A percentile compares a stretch with the other conserved stretches of the same genome.
Evolutionary conservation across 2,888 invertebrate genomes (phyloP).

Genomic region (Marasmarcha lunaedactyla): DNA sequence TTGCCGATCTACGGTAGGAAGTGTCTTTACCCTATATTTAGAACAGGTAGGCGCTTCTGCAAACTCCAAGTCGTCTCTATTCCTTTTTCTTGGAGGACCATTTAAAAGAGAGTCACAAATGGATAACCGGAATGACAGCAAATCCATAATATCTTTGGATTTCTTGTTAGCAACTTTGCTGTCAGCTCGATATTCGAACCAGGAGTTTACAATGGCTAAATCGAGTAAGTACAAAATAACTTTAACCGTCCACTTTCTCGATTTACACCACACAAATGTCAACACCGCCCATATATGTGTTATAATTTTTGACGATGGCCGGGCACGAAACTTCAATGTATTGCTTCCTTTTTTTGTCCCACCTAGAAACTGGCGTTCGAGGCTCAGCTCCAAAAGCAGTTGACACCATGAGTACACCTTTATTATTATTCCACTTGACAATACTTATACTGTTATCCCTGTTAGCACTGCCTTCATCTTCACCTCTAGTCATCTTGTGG

Average conservation of each 20-base stretch:
- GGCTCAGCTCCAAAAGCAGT: slow-evolving; percentile 21
- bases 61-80: slow-evolving; percentile 12
- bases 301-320: slow-evolving; percentile 18
- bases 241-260: slow-evolving; percentile 25
- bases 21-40: slow-evolving; percentile 11
- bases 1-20: slow-evolving; percentile 12
- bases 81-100: slow-evolving; percentile 11
- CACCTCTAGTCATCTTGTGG: slow-evolving; percentile 15
- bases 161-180: slow-evolving; percentile 10
- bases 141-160: slow-evolving; percentile 17
- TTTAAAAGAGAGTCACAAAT: too few species aligned
- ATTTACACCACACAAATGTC: slow-evolving; percentile 18
- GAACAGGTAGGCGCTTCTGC: slow-evolving; percentile 11
- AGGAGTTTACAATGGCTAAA: slow-evolving; percentile 16
- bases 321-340: slow-evolving; percentile 20
- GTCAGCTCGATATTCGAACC: slow-evolving; percentile 17
- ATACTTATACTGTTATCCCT: slow-evolving; percentile 17
- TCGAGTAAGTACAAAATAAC: slow-evolving; percentile 18
- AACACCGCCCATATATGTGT: slow-evolving; percentile 23
- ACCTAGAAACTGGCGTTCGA: slow-evolving; percentile 6
- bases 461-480: slow-evolving; percentile 17
- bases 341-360: slow-evolving; percentile 14
- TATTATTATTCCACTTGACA: slow-evolving; percentile 25
- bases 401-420: slow-evolving; percentile 19
- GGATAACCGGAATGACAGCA: slow-evolving; percentile 15